Evolutionary conservation across 2,888 invertebrate genomes (phyloP).

Genomic region (Synergus gifuensis): DNA sequence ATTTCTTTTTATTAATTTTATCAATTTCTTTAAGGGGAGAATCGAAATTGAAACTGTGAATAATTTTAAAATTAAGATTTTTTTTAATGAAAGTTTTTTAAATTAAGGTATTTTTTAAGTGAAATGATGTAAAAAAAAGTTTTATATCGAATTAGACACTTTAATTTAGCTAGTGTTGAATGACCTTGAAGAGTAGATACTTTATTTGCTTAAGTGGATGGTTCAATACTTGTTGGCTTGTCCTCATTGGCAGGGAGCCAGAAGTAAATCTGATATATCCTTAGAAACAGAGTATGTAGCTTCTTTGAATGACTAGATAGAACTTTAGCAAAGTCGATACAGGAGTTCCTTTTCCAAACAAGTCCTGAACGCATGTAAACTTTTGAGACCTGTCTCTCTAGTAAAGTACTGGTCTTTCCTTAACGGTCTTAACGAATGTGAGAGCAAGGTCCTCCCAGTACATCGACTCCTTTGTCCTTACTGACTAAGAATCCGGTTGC

Average conservation of each 20-base stretch:
- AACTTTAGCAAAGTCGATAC: conserved; percentile 11
- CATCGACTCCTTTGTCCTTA: conserved; percentile 55
- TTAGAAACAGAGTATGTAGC: not conserved
- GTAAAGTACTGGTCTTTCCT: conserved; percentile 67
- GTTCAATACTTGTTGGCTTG: conserved; percentile 21
- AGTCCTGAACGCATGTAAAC: conserved; percentile 31
- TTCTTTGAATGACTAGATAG: conserved; percentile 8
- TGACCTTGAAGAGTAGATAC: not conserved
- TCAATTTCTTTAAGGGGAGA: too few species aligned
- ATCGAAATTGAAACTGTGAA: too few species aligned
- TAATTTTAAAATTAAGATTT: too few species aligned
- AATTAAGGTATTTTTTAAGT: too few species aligned
- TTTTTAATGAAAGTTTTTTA: too few species aligned
- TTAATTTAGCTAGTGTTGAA: not conserved
- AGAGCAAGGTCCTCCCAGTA: conserved; percentile 59
- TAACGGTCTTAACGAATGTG: conserved; percentile 69
- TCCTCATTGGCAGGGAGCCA: conserved; percentile 30
- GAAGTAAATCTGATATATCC: conserved; percentile 2
- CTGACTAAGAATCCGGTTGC: conserved; percentile 58
- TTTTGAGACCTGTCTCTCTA: conserved; percentile 37
- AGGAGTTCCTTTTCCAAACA: conserved; percentile 35
- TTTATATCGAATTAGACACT: not conserved
- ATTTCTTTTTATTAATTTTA: not conserved
- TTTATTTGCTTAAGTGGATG: conserved; percentile 6
- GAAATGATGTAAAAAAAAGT: too few species aligned